Percentiles rank a stretch among this genome's conserved stretches.
phyloP scores from a whole-genome alignment of 1,140 invertebrate genomes.

The Cydia amplana region DNA sequence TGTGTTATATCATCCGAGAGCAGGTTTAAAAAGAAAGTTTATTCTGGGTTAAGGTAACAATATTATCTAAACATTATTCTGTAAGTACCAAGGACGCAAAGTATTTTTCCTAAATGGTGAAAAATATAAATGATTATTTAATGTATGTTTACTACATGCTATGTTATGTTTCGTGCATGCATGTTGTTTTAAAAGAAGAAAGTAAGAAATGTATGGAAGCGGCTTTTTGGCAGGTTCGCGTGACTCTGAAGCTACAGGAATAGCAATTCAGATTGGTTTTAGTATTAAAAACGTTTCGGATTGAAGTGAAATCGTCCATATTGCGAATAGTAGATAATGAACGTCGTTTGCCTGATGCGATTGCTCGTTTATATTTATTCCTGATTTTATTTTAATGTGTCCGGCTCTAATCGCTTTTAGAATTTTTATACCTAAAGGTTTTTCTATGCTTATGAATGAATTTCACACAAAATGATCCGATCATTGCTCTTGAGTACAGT shows the following conservation, averaged over 20 bases:
- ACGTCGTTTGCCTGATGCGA: background rate
- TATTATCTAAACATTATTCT: background rate
- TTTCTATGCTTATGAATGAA: too few species aligned
- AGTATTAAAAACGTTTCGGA: background rate
- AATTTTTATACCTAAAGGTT: background rate
- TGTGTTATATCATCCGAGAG: background rate
- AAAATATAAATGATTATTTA: too few species aligned
- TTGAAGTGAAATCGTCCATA: background rate
- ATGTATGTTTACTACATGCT: too few species aligned
- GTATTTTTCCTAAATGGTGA: too few species aligned
- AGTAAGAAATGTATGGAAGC: too few species aligned
- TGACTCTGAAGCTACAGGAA: background rate
- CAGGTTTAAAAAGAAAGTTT: too few species aligned
- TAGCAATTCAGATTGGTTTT: background rate
- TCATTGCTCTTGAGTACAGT: background rate
- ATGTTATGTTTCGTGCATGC: too few species aligned
- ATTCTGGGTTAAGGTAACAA: too few species aligned
- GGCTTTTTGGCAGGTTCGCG: too few species aligned
- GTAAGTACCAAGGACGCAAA: too few species aligned
- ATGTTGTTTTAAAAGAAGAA: too few species aligned
- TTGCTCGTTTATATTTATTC: constrained; percentile 5
- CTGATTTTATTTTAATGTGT: background rate
- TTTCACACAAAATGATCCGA: background rate
- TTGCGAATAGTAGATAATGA: background rate
- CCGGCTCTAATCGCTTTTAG: background rate